These are phyloP conservation scores for Sebastes itinus DNA, from an alignment of 2,797 vertebrate species.

Conservation along the genomic window DNA sequence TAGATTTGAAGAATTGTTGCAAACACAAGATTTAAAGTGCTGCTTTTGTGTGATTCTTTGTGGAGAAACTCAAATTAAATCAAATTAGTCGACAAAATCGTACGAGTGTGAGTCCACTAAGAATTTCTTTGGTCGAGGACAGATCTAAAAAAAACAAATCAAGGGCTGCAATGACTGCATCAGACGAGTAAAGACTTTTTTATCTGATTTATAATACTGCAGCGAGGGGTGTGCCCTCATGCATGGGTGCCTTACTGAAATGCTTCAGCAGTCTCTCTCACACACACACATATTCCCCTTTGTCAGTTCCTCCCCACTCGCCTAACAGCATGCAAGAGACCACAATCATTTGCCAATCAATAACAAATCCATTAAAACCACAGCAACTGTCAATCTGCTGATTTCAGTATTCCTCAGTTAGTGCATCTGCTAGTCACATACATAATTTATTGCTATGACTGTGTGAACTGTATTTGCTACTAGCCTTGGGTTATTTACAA, in stretches of 20 bases:
- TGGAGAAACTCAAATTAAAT: not conserved
- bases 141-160: not conserved
- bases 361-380: slow-evolving; percentile 36
- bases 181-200: not conserved
- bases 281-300: not conserved
- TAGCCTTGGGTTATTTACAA: slow-evolving; percentile 6
- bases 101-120: too few relatives aligned
- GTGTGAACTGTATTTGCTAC: not conserved
- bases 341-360: slow-evolving; percentile 49
- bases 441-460: not conserved
- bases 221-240: slow-evolving; percentile 33
- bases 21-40: too few relatives aligned
- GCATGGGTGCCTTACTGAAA: slow-evolving; percentile 16
- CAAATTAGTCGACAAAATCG: too few relatives aligned
- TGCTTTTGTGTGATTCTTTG: too few relatives aligned
- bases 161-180: not conserved
- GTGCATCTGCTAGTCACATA: not conserved
- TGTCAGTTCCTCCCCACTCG: slow-evolving; percentile 3
- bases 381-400: slow-evolving; percentile 6
- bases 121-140: too few relatives aligned
- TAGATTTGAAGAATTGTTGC: not conserved
- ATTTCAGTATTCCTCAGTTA: not conserved
- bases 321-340: slow-evolving; percentile 18
- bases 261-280: not conserved
- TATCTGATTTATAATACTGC: slow-evolving; percentile 53